These are phyloP conservation scores for Eospalax fontanierii DNA, from an alignment of 2,797 vertebrate species.

Conservation along the genomic window DNA sequence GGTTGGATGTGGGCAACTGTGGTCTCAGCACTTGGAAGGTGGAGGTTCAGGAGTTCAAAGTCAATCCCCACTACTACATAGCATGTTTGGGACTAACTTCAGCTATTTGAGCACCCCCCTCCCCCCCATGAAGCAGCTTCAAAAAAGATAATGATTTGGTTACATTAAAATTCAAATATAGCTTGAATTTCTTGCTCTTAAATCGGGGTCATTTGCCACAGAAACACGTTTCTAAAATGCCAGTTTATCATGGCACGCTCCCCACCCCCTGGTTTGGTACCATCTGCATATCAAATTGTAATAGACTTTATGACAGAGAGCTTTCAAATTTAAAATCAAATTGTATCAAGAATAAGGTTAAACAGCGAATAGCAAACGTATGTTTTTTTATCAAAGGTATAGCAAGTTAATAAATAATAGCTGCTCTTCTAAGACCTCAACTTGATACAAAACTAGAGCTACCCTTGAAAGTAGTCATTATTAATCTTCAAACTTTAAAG, in stretches of 20 bases:
- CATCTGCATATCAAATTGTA: conserved; percentile 11
- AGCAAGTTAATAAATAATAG: neutral
- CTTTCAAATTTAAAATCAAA: neutral
- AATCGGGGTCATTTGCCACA: neutral
- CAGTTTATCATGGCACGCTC: neutral
- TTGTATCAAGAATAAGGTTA: neutral
- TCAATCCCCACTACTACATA: neutral
- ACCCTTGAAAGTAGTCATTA: neutral
- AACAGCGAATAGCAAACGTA: neutral
- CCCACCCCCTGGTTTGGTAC: too few species aligned
- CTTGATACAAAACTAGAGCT: neutral
- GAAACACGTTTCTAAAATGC: conserved; percentile 50
- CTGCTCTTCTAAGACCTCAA: neutral
- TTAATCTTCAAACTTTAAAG: conserved; percentile 27
- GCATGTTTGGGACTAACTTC: neutral
- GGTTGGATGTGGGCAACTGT: neutral
- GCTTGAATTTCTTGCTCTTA: conserved; percentile 31
- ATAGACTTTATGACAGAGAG: neutral
- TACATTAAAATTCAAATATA: conserved; percentile 55
- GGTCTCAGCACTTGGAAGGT: neutral
- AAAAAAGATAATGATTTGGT: conserved; percentile 30
- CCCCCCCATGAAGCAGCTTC: neutral
- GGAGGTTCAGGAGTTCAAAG: neutral
- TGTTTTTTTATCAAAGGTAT: conserved; percentile 25
- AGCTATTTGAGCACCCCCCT: neutral